Conservation (phyloP, 2,888 invertebrate genomes). For the Lithophane ornitopus region DNA sequence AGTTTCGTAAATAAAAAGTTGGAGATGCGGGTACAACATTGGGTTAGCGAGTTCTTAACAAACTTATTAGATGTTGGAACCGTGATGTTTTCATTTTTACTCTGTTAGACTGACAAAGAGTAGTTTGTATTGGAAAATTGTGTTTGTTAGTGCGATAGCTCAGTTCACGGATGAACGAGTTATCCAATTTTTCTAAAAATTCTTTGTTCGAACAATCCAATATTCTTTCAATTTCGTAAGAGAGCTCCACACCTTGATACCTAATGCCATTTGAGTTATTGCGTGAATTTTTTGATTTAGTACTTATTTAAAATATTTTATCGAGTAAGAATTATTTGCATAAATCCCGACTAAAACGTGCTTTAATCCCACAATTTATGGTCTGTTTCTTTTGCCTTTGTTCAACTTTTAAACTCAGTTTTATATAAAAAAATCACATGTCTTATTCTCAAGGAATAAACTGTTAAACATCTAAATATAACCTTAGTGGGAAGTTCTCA, state of each 20-base stretch:
- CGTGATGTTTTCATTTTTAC: conserved; percentile 51
- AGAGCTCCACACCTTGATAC: conserved; percentile 5
- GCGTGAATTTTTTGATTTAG: neutral
- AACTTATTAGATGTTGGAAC: conserved; percentile 42
- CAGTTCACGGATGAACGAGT: conserved; percentile 29
- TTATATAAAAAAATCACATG: too few species aligned
- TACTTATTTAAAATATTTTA: conserved; percentile 4
- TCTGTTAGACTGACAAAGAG: conserved; percentile 28
- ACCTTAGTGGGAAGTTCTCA: neutral
- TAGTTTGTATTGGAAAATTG: conserved; percentile 34
- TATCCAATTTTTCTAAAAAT: conserved; percentile 26
- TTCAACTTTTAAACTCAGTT: neutral
- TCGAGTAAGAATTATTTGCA: neutral
- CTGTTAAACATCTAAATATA: neutral
- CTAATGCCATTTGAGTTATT: conserved; percentile 10
- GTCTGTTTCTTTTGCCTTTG: too few species aligned
- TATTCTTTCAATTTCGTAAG: conserved; percentile 37
- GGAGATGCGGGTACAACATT: conserved; percentile 31
- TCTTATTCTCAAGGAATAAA: too few species aligned
- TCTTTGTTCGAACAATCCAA: conserved; percentile 22
- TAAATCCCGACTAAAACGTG: neutral
- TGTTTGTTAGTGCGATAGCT: conserved; percentile 28
- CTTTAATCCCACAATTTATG: too few species aligned
- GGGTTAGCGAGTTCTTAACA: conserved; percentile 54
- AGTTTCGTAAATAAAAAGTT: conserved; percentile 61